Evolutionary conservation across 2,797 vertebrate genomes (phyloP), one percentile per base, ranked within the genome.

Genomic region (Tangara arthus): DNA sequence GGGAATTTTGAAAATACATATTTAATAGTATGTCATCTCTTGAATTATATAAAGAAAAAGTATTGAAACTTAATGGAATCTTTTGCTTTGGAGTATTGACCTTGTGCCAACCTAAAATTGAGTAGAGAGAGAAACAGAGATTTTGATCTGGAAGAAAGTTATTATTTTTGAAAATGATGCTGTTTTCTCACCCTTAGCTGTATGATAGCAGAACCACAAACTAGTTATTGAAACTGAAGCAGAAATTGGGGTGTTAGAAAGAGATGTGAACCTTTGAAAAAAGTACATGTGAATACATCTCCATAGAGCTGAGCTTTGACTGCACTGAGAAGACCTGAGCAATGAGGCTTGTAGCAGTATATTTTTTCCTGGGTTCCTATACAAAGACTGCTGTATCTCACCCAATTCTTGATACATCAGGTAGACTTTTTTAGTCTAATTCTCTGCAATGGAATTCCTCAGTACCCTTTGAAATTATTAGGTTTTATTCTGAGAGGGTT

Each of bases 31-130:
- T 66, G 47, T n/a, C 27, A 80, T 64, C 32, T 82, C 11, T 70
- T 52, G 44, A 87, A 92, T 85, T 87, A 24, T 30, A 37, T 71
- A 77, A 80, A 80, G 35, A 89, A 85, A 59, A 82, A 53, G 23
- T 53, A 64, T 64, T 91, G 53, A 82, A 82, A 82, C 19, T 44
- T 82, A 82, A 82, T 82, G 52, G 55, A 79, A 34, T 77, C 11
- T 91, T 90, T 87, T 93, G 37, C 23, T 91, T 86, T 72, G 55
- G 61, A 90, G 75, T 93, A 78, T 68, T 88, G 85, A 80, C 65
- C 72, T 89, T 71, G 14, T 75, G 65, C 69, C 66, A 61, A 65
- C 59, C 82, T 94, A 47, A 88, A 90, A 86, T 61, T 87, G 57
- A 12, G 39, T 56, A 50, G 80, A 83, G 70, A 73, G 8, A 72